These are phyloP conservation scores for Pristionchus maxplancki DNA, from an alignment of 2,888 invertebrate species.

Conservation along the genomic window DNA sequence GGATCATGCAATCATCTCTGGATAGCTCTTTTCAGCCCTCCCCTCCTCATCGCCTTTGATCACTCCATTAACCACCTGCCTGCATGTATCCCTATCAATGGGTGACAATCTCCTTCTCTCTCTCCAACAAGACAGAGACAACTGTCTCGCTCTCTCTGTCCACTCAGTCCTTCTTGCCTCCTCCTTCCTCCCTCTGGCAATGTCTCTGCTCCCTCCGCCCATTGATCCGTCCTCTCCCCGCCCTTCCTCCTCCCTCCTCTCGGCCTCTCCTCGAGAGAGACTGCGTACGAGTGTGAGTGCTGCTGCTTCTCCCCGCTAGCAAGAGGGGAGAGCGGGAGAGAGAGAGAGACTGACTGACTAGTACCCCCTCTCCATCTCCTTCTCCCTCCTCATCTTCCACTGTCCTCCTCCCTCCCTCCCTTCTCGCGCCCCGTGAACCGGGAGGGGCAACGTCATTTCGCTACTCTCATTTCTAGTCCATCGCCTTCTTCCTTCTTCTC, in stretches of 20 bases:
- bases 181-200: not conserved
- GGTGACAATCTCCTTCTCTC: not conserved
- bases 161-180: conserved; percentile 19
- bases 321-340: conserved; percentile 31
- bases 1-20: not conserved
- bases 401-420: conserved; percentile 56
- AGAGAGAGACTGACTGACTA: conserved; percentile 22
- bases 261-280: conserved; percentile 33
- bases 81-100: conserved; percentile 4
- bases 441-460: not conserved
- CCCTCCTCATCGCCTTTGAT: too few species aligned
- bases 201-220: conserved; percentile 18
- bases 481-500: not conserved
- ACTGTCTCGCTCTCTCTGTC: not conserved
- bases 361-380: not conserved
- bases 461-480: conserved; percentile 6
- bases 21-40: too few species aligned
- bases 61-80: not conserved
- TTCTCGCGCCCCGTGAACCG: conserved; percentile 35
- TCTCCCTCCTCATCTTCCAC: conserved; percentile 46
- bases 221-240: not conserved
- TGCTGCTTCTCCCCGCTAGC: not conserved
- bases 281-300: conserved; percentile 37
- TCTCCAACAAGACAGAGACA: not conserved
- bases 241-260: not conserved